These are phyloP conservation scores for Cheilosia impressa DNA, from an alignment of 2,888 invertebrate species.

Conservation along the genomic window DNA sequence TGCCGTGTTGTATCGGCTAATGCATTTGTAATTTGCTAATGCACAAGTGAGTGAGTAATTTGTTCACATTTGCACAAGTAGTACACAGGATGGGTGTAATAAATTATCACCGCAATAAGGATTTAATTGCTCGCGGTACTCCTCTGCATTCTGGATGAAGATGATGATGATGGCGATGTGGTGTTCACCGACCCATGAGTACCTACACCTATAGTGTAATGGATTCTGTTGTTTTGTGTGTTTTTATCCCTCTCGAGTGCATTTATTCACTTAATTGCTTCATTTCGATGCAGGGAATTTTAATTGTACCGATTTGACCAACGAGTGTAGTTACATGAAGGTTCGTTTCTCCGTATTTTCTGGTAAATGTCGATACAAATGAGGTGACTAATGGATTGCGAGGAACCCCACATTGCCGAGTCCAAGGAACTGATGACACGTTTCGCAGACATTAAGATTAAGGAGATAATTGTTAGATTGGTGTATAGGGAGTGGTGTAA, in stretches of 20 bases:
- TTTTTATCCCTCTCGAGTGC: constrained; percentile 4
- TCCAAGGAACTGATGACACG: constrained; percentile 15
- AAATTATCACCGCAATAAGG: constrained; percentile 69
- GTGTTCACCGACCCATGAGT: constrained; percentile 20
- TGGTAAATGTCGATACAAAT: constrained; percentile 39
- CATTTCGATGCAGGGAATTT: constrained; percentile 66
- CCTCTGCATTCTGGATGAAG: constrained; percentile 14
- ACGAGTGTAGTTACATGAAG: constrained; percentile 6
- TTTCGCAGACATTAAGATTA: not conserved
- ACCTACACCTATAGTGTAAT: constrained; percentile 42
- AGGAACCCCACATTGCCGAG: constrained; percentile 13
- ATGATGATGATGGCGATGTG: constrained; percentile 25
- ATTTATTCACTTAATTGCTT: constrained; percentile 68
- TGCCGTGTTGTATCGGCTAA: constrained; percentile 46
- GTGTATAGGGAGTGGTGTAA: not conserved
- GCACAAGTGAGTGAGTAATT: constrained; percentile 70
- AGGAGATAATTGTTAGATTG: not conserved
- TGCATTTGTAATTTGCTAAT: constrained; percentile 74
- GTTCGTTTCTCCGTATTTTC: not conserved
- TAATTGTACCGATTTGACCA: constrained; percentile 54
- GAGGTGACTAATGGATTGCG: constrained; percentile 38
- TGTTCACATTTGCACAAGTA: constrained; percentile 62
- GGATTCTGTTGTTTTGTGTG: constrained; percentile 41
- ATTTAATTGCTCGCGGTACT: constrained; percentile 60
- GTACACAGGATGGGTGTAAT: constrained; percentile 43